A percentile compares a stretch with the other conserved stretches of the same genome.
Conservation (phyloP, 2,113 vertebrate genomes). For the Dolichotis patagonum region DNA sequence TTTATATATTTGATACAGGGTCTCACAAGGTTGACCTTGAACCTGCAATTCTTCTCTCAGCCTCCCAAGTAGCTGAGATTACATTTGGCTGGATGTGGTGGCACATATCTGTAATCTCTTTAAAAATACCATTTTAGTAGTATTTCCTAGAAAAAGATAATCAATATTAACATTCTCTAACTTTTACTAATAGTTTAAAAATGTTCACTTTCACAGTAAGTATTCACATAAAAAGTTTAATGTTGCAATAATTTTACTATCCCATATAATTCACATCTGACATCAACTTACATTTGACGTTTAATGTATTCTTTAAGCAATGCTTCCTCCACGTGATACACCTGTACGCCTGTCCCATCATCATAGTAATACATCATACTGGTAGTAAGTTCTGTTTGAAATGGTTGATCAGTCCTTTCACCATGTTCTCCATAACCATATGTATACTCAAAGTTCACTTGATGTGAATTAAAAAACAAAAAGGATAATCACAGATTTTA, state of each 20-base stretch:
- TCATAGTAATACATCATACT: constrained; percentile 97
- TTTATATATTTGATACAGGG: not conserved
- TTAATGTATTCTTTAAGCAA: constrained; percentile 98
- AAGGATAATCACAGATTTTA: constrained; percentile 17
- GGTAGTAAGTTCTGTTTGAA: constrained; percentile 88
- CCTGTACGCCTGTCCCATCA: constrained; percentile 93
- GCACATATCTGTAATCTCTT: not conserved
- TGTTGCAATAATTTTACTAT: not conserved
- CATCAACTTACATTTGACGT: constrained; percentile 95
- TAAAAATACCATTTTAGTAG: not conserved
- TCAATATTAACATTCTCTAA: not conserved
- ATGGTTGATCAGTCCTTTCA: constrained; percentile 86
- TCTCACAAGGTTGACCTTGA: not conserved
- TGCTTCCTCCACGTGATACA: constrained; percentile 95
- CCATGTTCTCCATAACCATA: constrained; percentile 89
- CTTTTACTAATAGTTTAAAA: not conserved
- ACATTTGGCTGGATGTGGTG: too few species aligned
- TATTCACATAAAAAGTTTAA: not conserved
- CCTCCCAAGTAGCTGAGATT: not conserved
- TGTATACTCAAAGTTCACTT: constrained; percentile 93
- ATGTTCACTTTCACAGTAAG: not conserved
- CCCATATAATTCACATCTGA: not conserved
- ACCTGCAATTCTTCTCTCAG: not conserved
- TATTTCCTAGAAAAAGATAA: not conserved
- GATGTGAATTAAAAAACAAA: constrained; percentile 53